These are phyloP conservation scores for Chrysotoxum bicinctum DNA, from an alignment of 2,888 invertebrate genomes.

Conservation along the genomic window DNA sequence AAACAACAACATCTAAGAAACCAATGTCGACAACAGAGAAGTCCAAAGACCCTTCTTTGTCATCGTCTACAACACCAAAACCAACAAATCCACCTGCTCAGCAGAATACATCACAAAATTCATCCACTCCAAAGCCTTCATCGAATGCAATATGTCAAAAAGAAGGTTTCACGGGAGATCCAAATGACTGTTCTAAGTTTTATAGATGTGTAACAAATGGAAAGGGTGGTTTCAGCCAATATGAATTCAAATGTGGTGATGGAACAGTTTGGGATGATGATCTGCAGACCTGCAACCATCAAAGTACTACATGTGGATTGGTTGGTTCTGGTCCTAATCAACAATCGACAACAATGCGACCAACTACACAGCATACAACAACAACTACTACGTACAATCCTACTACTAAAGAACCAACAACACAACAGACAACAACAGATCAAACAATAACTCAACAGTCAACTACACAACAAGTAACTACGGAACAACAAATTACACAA, in stretches of 20 bases:
- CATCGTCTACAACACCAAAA: conserved; percentile 48
- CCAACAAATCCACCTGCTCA: conserved; percentile 69
- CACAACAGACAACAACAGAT: not conserved
- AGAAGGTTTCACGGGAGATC: conserved; percentile 82
- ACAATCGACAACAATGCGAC: conserved; percentile 27
- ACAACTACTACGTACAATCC: not conserved
- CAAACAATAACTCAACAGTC: not conserved
- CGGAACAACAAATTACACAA: not conserved
- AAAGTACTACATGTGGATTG: conserved; percentile 74
- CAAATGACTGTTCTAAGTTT: conserved; percentile 85
- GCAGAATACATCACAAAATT: conserved; percentile 29
- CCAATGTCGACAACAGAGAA: conserved; percentile 32
- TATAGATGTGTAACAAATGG: conserved; percentile 86
- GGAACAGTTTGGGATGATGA: conserved; percentile 85
- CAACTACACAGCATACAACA: not conserved
- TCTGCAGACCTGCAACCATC: conserved; percentile 79
- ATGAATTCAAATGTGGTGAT: conserved; percentile 86
- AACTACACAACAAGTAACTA: not conserved
- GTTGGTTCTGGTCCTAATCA: conserved; percentile 41
- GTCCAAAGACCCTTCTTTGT: conserved; percentile 63
- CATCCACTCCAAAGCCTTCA: conserved; percentile 50
- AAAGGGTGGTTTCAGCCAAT: conserved; percentile 84
- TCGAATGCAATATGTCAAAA: conserved; percentile 78
- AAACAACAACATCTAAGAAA: conserved; percentile 13
- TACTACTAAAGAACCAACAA: conserved; percentile 33